phyloP scores from a whole-genome alignment of 2,888 invertebrate genomes.

The Cantharis nigra region DNA sequence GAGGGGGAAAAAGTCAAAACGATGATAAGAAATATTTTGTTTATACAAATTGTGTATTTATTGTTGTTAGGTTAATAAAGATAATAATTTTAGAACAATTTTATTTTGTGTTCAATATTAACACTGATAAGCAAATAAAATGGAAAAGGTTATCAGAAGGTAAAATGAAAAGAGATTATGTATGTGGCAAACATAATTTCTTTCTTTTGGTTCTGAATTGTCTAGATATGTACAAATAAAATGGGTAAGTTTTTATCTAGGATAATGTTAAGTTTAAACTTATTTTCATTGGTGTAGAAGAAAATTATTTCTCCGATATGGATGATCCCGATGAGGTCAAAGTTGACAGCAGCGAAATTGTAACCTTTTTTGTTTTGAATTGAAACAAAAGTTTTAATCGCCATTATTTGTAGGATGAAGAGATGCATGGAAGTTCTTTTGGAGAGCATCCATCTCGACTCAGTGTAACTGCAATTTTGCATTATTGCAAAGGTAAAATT shows the following conservation, averaged over 20 bases:
- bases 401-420: conserved; percentile 64
- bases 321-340: conserved; percentile 13
- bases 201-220: neutral
- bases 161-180: neutral
- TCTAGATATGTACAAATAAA: neutral
- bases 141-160: neutral
- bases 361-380: neutral
- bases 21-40: neutral
- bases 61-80: neutral
- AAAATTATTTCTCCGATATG: conserved; percentile 5
- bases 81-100: neutral
- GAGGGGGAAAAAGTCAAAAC: neutral
- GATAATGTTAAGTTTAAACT: neutral
- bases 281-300: neutral
- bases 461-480: conserved; percentile 78
- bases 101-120: neutral
- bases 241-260: neutral
- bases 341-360: conserved; percentile 7
- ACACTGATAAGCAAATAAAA: neutral
- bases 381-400: neutral
- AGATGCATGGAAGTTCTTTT: conserved; percentile 69
- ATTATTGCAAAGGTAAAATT: conserved; percentile 83
- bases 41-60: neutral
- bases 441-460: conserved; percentile 57
- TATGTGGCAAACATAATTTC: neutral